Conservation (phyloP, 1,140 invertebrate genomes). For the Lordiphosa clarofinis region DNA sequence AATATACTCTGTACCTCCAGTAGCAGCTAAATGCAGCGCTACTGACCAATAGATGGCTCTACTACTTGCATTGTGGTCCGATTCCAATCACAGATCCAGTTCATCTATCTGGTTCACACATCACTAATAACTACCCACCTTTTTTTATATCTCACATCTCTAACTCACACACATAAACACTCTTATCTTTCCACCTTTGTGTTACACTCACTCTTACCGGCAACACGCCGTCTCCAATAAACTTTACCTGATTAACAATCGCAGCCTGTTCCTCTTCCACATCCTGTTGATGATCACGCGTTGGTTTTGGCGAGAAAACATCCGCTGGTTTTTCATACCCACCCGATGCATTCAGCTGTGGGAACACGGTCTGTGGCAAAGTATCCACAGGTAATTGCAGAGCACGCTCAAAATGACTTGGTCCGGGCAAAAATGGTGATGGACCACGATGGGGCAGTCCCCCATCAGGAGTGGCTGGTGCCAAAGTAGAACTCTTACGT, state of each 20-base stretch:
- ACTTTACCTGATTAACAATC: slow-evolving; percentile 79
- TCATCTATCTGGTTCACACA: too few relatives aligned
- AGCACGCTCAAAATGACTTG: slow-evolving; percentile 72
- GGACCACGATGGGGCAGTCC: slow-evolving; percentile 64
- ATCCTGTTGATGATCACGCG: slow-evolving; percentile 79
- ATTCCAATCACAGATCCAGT: too few relatives aligned
- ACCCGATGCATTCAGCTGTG: slow-evolving; percentile 72
- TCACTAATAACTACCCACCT: too few relatives aligned
- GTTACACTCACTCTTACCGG: too few relatives aligned
- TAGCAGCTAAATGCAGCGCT: too few relatives aligned
- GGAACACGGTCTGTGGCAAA: slow-evolving; percentile 80
- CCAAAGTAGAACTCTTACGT: slow-evolving; percentile 55
- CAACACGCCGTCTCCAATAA: too few relatives aligned
- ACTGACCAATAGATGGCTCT: too few relatives aligned
- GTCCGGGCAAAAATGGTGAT: slow-evolving; percentile 75
- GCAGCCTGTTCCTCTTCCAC: slow-evolving; percentile 76
- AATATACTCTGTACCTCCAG: too few relatives aligned
- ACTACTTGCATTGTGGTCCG: too few relatives aligned
- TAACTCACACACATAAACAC: too few relatives aligned
- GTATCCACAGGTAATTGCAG: slow-evolving; percentile 70
- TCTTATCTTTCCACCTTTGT: too few relatives aligned
- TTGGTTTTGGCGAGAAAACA: slow-evolving; percentile 69
- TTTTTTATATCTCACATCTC: too few relatives aligned
- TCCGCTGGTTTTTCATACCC: slow-evolving; percentile 58
- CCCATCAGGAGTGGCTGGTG: slow-evolving; percentile 51